Base-by-base conservation (phyloP, 2,113 vertebrate genomes). In the Atractosteus spatula region DNA sequence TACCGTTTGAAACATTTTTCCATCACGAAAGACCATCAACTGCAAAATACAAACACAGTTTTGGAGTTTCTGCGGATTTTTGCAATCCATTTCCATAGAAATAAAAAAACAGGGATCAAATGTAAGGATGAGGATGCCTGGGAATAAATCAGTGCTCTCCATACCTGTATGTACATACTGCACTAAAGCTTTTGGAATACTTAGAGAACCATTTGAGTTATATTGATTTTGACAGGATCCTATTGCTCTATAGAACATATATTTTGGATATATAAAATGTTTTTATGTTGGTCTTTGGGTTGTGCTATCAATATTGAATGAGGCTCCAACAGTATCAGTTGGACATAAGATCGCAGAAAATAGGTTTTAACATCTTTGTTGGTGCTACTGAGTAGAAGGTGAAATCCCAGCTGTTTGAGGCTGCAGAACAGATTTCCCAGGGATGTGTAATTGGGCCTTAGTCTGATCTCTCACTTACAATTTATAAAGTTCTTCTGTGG, bases 371-470 rank as follows among this genome's bases (percentile, higher is more conserved):
- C 12, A 66, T 61, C 54, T 69, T 69, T 76, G 61, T 64, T 66
- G 75, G 66, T 51, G 47, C 47, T 51, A 51, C 41, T 72, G 66
- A 51, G 61, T 41, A 64, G 59, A 61, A 55, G 51, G 61, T 76
- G 61, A 76, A 57, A 41, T 72, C 65, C 41, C 71, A 4, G 7
- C 43, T 44, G 59, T 63, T 64, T 68, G 5, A 62, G 42, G 12
- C n/a, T 6, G 59, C 70, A 76, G 59, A 71, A 70, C 66, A 65
- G 75, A 71, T 41, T 41, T 69, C 14, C 42, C 8, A 11, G 59
- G 43, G 55, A 77, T 73, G 44, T 70, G 67, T 73, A 70, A 77
- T 73, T 73, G 62, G 71, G 59, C 62, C 44, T 51, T 51, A 51
- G 47, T 51, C 51, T 55, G 51, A 62, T 44, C 16, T 3, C 68